Evolutionary conservation across 2,113 vertebrate genomes (phyloP).

Genomic region (Trachemys scripta): DNA sequence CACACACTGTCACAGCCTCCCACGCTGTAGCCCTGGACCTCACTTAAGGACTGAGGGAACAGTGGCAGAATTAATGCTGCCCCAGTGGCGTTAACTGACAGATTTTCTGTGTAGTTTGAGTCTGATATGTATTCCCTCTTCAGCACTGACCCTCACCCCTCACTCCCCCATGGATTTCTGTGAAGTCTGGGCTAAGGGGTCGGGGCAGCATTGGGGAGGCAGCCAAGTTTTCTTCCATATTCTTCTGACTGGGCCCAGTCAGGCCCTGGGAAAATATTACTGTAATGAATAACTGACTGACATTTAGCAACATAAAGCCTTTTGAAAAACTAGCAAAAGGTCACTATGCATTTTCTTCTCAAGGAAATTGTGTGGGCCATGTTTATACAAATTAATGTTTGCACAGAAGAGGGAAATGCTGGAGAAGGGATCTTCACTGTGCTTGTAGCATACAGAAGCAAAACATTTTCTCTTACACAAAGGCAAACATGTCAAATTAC

Average conservation of each 20-base stretch:
- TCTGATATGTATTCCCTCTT: neutral
- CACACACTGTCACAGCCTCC: neutral
- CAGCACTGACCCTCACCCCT: neutral
- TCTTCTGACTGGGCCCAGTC: neutral
- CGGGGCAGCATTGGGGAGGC: accelerated
- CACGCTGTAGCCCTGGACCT: neutral
- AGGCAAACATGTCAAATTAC: neutral
- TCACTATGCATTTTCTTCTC: neutral
- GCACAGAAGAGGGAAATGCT: neutral
- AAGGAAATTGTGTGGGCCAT: neutral
- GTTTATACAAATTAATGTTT: constrained; percentile 3
- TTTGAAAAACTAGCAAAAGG: constrained; percentile 18
- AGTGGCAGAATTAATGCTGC: accelerated
- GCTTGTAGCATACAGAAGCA: constrained; percentile 52
- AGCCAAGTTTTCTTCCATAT: neutral
- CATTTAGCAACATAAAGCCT: constrained; percentile 22
- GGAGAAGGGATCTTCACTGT: neutral
- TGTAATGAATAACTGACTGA: constrained; percentile 17
- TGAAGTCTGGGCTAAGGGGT: neutral
- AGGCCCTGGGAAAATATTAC: neutral
- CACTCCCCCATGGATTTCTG: accelerated
- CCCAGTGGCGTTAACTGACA: neutral
- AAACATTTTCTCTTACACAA: neutral
- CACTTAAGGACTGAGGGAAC: neutral
- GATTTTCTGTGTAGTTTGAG: neutral